A percentile compares a stretch with the other conserved stretches of the same genome.
These are phyloP conservation scores for Samia ricini DNA, from an alignment of 1,140 invertebrate genomes.

Conservation along the genomic window DNA sequence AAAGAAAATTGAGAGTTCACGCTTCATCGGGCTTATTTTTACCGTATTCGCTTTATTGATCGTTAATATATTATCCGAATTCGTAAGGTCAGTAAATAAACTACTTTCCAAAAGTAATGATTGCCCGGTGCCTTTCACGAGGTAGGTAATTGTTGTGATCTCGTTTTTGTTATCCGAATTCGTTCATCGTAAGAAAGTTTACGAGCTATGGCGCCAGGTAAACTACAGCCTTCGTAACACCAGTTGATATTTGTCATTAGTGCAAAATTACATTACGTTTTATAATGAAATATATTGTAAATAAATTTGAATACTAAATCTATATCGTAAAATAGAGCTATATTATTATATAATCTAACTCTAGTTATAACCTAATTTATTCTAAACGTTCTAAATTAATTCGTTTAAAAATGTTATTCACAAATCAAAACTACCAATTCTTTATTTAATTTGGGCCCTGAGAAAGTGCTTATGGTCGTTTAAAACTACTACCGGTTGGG, in stretches of 20 bases:
- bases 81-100: conserved; percentile 57
- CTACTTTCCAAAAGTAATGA: conserved; percentile 62
- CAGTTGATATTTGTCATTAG: neutral
- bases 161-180: conserved; percentile 55
- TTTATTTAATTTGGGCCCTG: too few relatives aligned
- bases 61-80: conserved; percentile 29
- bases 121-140: conserved; percentile 55
- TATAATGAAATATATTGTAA: too few relatives aligned
- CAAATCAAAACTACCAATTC: too few relatives aligned
- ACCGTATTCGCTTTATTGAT: conserved; percentile 19
- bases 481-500: too few relatives aligned
- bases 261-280: too few relatives aligned
- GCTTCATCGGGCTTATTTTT: conserved; percentile 22
- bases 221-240: neutral
- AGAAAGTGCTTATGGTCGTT: too few relatives aligned
- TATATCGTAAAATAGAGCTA: too few relatives aligned
- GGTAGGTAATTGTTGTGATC: conserved; percentile 58
- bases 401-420: too few relatives aligned
- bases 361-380: too few relatives aligned
- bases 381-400: too few relatives aligned
- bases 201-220: neutral
- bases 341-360: too few relatives aligned
- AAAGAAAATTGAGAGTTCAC: conserved; percentile 5
- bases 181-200: conserved; percentile 50
- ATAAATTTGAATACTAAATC: too few relatives aligned